Evolutionary conservation across 1,140 invertebrate species (phyloP).

Genomic region (Bombyx mandarina): DNA sequence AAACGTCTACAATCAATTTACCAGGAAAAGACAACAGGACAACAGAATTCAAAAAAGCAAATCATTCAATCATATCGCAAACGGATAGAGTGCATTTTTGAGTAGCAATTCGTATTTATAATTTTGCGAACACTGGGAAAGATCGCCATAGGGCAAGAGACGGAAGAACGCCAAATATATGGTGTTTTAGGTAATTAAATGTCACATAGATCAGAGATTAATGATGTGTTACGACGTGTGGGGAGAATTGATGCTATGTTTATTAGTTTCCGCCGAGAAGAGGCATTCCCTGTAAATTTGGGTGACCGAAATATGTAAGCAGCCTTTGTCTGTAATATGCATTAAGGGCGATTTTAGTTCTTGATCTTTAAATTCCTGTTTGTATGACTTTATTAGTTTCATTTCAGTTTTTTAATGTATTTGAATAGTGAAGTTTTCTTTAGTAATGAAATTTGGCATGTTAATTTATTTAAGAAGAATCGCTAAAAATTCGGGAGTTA

Average conservation of each 20-base stretch:
- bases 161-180: constrained; percentile 67
- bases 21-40: neutral
- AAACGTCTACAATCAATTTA: neutral
- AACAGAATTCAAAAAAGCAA: neutral
- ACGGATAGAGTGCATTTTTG: constrained; percentile 17
- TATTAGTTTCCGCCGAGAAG: no score
- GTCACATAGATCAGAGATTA: constrained; percentile 68
- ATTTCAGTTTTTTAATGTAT: neutral
- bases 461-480: no score
- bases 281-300: no score
- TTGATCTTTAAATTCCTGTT: no score
- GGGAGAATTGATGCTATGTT: no score
- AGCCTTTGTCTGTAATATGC: neutral
- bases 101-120: constrained; percentile 3
- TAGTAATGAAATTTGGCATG: no score
- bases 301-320: no score
- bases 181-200: constrained; percentile 70
- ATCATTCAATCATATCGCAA: constrained; percentile 15
- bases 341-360: no score
- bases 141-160: constrained; percentile 39
- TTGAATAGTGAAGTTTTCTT: neutral
- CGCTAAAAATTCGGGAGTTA: no score
- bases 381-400: no score
- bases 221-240: constrained; percentile 59
- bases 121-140: constrained; percentile 16